phyloP scores from a whole-genome alignment of 2,113 vertebrate species.

The Oenanthe melanoleuca region DNA sequence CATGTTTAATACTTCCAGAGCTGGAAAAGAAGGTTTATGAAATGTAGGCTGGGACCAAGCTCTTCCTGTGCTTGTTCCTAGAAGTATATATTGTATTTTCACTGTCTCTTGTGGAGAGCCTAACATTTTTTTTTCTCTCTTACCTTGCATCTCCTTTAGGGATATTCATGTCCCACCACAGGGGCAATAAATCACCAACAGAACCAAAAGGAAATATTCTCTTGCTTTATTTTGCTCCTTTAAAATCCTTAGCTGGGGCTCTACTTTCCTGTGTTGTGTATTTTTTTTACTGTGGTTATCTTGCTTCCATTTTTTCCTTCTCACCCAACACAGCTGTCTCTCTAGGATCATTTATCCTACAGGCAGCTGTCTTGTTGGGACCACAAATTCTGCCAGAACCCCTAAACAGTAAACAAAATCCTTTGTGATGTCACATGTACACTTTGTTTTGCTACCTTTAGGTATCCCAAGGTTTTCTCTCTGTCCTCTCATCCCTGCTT shows the following conservation, averaged over 20 bases:
- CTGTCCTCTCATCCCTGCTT: not conserved
- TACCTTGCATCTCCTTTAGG: not conserved
- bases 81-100: not conserved
- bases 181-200: not conserved
- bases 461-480: not conserved
- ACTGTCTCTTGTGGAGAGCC: not conserved
- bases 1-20: not conserved
- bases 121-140: not conserved
- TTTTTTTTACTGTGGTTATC: not conserved
- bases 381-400: not conserved
- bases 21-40: not conserved
- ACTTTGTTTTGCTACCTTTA: not conserved
- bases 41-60: not conserved
- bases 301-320: not conserved
- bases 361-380: not conserved
- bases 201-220: not conserved
- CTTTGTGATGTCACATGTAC: not conserved
- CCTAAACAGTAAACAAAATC: not conserved
- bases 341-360: not conserved
- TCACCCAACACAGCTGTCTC: not conserved
- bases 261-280: not conserved
- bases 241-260: not conserved
- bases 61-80: not conserved
- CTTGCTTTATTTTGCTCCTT: not conserved
- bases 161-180: not conserved